Evolutionary conservation across 1,140 invertebrate genomes (phyloP), one percentile per base, ranked within the genome.

Genomic region (Pogonomyrmex barbatus): DNA sequence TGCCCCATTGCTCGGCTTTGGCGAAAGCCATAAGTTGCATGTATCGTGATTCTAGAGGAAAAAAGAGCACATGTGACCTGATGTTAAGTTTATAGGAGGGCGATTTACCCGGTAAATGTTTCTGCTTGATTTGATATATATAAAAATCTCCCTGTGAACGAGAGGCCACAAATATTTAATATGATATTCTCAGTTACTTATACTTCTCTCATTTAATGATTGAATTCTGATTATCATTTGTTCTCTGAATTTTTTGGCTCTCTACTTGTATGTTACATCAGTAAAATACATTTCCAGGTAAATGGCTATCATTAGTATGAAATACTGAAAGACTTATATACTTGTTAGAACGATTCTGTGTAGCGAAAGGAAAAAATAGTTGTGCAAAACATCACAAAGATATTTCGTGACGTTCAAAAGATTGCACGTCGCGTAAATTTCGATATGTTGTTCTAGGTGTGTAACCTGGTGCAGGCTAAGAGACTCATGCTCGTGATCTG

Each of bases 11-110:
- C 73, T 14, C 70, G 67, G 42, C 39, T 67, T 24, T 36, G 17
- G 47, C 56, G 5, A 85, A 73, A 85, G 47, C 75, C 87, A 36
- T n/a, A 42, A 58, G 50, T 77, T 54, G 81, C 33, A 76, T 81
- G 56, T 58, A 56, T 56, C 76, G 87, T 63, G 75, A 81, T 86
- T 76, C 52, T n/a, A 52, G 30, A 33, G 4, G 42, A 9, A 67
- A 54, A 47, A 54, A 63, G 79, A 76, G 87, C 87, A 85, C 67
- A 88, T 85, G 88, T 89, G 87, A 89, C 68, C 87, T 86, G 88
- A 89, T 67, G 88, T 89, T 89, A 89, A 88, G 88, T 89, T 89
- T 89, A 89, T 89, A 89, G 76, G 70, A 89, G 76, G 36, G 78
- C 88, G 83, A 89, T 89, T 89, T 89, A 82, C 70, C 84, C 87